These are phyloP conservation scores for Lagopus muta DNA, from an alignment of 2,113 vertebrate species.

Conservation along the genomic window DNA sequence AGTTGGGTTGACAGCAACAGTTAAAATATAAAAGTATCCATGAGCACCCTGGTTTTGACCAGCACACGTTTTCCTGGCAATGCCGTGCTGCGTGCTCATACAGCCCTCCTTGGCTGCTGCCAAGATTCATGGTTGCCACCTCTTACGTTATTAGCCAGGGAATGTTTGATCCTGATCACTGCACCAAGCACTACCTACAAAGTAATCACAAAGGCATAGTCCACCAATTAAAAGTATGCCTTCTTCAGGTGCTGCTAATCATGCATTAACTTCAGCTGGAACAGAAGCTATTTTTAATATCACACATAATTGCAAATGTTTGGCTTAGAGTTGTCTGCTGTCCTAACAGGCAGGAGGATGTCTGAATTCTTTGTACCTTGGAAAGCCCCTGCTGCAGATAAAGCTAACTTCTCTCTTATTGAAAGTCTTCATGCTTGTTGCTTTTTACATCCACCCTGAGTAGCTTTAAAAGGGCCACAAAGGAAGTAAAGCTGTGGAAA, in stretches of 20 bases:
- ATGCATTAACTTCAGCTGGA: background rate
- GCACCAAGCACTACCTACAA: background rate
- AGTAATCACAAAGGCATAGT: background rate
- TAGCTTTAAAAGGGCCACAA: background rate
- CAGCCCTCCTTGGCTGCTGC: background rate
- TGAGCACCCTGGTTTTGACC: rapidly evolving
- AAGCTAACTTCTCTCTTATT: background rate
- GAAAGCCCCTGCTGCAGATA: background rate
- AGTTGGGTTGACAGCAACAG: background rate
- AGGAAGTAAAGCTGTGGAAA: background rate
- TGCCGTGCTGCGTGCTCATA: rapidly evolving
- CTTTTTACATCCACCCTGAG: background rate
- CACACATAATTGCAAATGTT: background rate
- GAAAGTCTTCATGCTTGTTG: background rate
- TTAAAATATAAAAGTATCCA: background rate
- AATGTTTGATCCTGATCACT: slow-evolving; percentile 32
- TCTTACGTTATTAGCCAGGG: background rate
- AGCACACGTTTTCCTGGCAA: background rate
- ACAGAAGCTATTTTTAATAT: background rate
- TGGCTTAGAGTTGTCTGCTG: background rate
- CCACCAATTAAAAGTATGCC: background rate
- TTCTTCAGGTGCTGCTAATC: background rate
- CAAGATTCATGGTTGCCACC: background rate
- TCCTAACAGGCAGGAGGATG: background rate
- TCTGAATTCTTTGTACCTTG: background rate